Conservation (phyloP, 2,888 invertebrate genomes). For the Heliconius cydno region DNA sequence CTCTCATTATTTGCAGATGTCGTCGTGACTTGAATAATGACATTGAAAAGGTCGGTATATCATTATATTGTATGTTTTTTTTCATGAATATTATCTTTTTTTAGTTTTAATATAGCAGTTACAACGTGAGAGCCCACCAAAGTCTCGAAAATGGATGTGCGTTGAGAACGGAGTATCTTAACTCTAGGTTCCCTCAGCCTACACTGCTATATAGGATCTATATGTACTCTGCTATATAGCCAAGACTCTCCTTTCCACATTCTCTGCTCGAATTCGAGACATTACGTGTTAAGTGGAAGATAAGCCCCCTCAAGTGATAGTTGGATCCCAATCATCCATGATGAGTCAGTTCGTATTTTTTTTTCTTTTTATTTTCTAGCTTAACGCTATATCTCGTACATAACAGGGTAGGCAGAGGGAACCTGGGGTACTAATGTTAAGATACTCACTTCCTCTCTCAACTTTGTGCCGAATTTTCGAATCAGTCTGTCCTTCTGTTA, state of each 20-base stretch:
- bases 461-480: neutral
- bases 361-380: neutral
- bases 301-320: too few relatives aligned
- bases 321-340: too few relatives aligned
- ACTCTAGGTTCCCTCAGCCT: too few relatives aligned
- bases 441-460: neutral
- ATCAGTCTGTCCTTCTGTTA: neutral
- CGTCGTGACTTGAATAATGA: constrained; percentile 47
- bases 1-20: constrained; percentile 50
- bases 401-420: neutral
- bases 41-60: constrained; percentile 50
- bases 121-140: too few relatives aligned
- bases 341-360: neutral
- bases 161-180: too few relatives aligned
- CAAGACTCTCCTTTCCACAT: too few relatives aligned
- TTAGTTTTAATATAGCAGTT: too few relatives aligned
- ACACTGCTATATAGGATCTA: too few relatives aligned
- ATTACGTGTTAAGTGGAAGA: too few relatives aligned
- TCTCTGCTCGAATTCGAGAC: too few relatives aligned
- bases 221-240: too few relatives aligned
- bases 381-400: neutral
- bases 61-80: neutral
- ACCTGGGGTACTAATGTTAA: neutral
- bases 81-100: neutral
- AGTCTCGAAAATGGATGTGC: too few relatives aligned